These are phyloP conservation scores for Poecile montanus DNA, from an alignment of 2,797 vertebrate species.

Conservation along the genomic window DNA sequence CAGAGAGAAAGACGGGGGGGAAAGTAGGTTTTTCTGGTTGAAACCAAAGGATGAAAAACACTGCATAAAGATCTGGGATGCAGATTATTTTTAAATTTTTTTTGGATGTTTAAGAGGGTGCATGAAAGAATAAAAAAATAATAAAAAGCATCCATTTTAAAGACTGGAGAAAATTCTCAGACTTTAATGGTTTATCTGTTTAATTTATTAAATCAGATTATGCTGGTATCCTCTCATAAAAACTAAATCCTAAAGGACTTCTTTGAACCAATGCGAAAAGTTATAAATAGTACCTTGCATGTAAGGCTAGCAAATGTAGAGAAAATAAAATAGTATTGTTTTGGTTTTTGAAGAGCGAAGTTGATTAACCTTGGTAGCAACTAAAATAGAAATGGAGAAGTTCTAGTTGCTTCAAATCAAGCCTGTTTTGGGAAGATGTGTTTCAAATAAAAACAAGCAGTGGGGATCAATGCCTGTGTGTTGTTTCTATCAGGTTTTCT, in stretches of 20 bases:
- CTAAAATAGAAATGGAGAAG: not conserved
- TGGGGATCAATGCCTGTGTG: not conserved
- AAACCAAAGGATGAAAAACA: not conserved
- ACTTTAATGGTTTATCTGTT: not conserved
- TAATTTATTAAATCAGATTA: not conserved
- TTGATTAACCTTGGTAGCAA: not conserved
- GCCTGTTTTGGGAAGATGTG: not conserved
- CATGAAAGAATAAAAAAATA: not conserved
- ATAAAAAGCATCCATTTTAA: not conserved
- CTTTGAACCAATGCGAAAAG: not conserved
- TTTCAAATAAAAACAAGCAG: not conserved
- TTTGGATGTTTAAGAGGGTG: not conserved
- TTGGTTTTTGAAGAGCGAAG: not conserved
- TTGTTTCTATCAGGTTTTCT: not conserved
- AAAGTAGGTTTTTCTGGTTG: not conserved
- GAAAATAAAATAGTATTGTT: not conserved
- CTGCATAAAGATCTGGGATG: not conserved
- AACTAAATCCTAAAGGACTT: not conserved
- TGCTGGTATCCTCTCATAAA: not conserved
- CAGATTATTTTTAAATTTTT: not conserved
- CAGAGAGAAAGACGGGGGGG: accelerated
- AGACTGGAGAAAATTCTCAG: not conserved
- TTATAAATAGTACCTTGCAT: not conserved
- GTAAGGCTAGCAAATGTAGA: not conserved
- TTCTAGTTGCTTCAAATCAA: not conserved